phyloP scores from a whole-genome alignment of 2,888 invertebrate genomes.

The Mayetiola destructor region DNA sequence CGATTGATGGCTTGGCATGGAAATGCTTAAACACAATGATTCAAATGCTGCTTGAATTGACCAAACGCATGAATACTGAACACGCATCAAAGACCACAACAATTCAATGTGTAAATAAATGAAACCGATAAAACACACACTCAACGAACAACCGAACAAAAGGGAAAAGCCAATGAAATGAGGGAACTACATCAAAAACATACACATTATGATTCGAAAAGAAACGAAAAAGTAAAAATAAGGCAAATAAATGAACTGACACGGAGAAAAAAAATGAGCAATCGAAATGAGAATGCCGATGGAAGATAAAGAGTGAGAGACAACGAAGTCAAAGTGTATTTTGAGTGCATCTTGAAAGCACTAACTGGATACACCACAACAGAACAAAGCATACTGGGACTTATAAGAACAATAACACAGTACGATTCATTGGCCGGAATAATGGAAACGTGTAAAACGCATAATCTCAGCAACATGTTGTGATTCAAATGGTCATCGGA shows the following conservation, averaged over 20 bases:
- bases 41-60: not conserved
- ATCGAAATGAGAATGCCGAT: slow-evolving; percentile 9
- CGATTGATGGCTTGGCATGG: not conserved
- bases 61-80: not conserved
- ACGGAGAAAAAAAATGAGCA: slow-evolving; percentile 6
- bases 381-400: not conserved
- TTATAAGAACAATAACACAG: too few relatives aligned
- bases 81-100: not conserved
- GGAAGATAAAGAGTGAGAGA: slow-evolving; percentile 4
- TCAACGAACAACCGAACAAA: slow-evolving; percentile 2
- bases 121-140: slow-evolving; percentile 11
- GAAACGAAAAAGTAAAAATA: slow-evolving; percentile 3
- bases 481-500: slow-evolving; percentile 11
- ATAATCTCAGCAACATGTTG: slow-evolving; percentile 12
- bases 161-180: too few relatives aligned
- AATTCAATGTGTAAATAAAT: slow-evolving; percentile 12
- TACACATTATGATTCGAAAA: slow-evolving; percentile 11
- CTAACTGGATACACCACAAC: not conserved
- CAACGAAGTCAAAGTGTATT: not conserved
- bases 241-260: slow-evolving; percentile 11
- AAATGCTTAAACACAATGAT: not conserved
- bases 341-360: not conserved
- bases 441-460: too few relatives aligned
- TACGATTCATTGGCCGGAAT: too few relatives aligned
- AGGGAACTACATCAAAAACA: too few relatives aligned